A percentile compares a stretch with the other conserved stretches of the same genome.
Conservation (phyloP, 2,888 invertebrate species). For the Melinaea marsaeus region DNA sequence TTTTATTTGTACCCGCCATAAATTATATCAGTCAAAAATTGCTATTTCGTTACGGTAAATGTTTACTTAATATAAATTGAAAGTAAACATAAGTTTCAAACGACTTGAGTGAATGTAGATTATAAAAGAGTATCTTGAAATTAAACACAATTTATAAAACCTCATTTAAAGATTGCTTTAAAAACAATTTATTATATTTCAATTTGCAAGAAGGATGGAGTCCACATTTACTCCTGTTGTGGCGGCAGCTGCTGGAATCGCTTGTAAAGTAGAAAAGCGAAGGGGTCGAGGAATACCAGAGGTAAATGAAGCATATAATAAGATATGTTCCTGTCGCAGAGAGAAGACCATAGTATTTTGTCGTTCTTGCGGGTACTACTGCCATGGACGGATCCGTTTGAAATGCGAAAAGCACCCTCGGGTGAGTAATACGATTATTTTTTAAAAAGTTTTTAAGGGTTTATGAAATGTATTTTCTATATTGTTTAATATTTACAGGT, state of each 20-base stretch:
- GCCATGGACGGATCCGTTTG: slow-evolving; percentile 66
- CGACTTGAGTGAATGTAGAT: no score
- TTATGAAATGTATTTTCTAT: not conserved
- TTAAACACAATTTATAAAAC: no score
- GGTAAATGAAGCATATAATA: slow-evolving; percentile 46
- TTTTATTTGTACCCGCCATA: not conserved
- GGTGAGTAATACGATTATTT: slow-evolving; percentile 43
- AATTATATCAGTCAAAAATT: not conserved
- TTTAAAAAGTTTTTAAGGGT: no score
- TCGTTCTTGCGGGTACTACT: slow-evolving; percentile 66
- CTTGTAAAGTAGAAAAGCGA: slow-evolving; percentile 45
- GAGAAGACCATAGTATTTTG: slow-evolving; percentile 68
- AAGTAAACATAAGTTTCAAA: no score
- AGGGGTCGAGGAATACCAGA: slow-evolving; percentile 65
- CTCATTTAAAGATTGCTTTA: not conserved
- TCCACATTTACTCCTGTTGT: slow-evolving; percentile 55
- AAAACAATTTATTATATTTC: slow-evolving; percentile 1
- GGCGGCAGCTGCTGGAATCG: slow-evolving; percentile 60
- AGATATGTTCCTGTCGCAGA: slow-evolving; percentile 61
- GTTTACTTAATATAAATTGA: not conserved
- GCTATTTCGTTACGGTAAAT: not conserved
- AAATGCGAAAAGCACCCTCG: slow-evolving; percentile 64
- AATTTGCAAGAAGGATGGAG: slow-evolving; percentile 36
- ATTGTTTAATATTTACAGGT: slow-evolving; percentile 1
- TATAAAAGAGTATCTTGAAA: no score